These are phyloP conservation scores for Siderastrea radians DNA, from an alignment of 92 coral and sea anemone species.

Conservation along the genomic window DNA sequence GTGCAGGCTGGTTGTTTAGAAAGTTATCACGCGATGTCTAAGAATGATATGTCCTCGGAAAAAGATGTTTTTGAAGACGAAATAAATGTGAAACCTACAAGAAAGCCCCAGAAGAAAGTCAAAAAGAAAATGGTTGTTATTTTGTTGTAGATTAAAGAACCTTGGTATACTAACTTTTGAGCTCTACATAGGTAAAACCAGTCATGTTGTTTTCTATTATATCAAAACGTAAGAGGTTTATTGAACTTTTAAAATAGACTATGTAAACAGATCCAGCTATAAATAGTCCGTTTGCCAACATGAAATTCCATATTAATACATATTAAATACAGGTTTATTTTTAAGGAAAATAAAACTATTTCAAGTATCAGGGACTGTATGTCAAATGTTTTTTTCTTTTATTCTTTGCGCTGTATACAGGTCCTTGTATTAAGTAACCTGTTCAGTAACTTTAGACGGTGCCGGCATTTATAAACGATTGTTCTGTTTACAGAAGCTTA, in stretches of 20 bases:
- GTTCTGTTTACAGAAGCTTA: neutral
- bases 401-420: no score
- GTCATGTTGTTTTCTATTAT: no score
- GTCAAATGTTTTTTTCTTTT: neutral
- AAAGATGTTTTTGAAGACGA: neutral
- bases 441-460: neutral
- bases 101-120: slow-evolving; percentile 6
- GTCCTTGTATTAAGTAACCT: no score
- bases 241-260: no score
- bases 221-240: no score
- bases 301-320: no score
- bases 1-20: neutral
- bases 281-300: no score
- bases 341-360: no score
- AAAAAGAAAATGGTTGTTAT: slow-evolving; percentile 46
- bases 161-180: neutral
- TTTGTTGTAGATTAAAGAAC: slow-evolving; percentile 19
- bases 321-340: no score
- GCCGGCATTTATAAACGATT: neutral
- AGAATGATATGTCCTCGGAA: neutral
- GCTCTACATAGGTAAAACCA: neutral
- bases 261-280: no score
- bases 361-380: neutral
- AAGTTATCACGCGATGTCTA: neutral
- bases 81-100: neutral